Evolutionary conservation across 2,113 vertebrate species (phyloP).

Genomic region (Dasyurus viverrinus): DNA sequence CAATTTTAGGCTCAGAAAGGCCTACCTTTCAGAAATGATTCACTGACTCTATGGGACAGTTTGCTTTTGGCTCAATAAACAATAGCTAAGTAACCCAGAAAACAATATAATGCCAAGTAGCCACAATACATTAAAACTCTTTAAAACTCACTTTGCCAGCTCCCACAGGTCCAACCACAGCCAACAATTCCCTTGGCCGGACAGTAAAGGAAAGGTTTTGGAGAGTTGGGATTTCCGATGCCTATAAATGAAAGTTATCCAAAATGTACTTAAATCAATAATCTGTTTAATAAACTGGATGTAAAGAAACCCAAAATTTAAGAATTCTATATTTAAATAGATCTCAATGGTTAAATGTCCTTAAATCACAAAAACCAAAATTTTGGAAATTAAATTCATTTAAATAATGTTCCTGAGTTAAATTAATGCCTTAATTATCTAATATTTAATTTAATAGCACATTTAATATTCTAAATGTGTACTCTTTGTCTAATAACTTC

Average conservation of each 20-base stretch:
- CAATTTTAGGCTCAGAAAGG: not conserved
- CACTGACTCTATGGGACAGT: not conserved
- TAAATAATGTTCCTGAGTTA: not conserved
- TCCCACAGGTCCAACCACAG: constrained; percentile 95
- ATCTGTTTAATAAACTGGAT: constrained; percentile 30
- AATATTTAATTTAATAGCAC: no score
- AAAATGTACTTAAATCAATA: not conserved
- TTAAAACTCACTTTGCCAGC: constrained; percentile 92
- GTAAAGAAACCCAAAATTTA: not conserved
- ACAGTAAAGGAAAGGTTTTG: constrained; percentile 89
- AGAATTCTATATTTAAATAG: not conserved
- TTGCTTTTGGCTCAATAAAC: not conserved
- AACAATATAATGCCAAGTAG: rapidly evolving
- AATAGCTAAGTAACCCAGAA: not conserved
- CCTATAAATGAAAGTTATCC: constrained; percentile 78
- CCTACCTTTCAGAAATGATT: rapidly evolving
- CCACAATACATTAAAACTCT: not conserved
- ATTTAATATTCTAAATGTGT: not conserved
- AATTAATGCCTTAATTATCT: not conserved
- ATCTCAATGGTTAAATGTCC: not conserved
- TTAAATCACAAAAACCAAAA: not conserved
- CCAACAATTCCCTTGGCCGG: constrained; percentile 89
- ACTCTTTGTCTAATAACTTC: not conserved
- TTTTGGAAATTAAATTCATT: not conserved
- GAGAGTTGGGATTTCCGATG: constrained; percentile 88